A percentile compares a stretch with the other conserved stretches of the same genome.
phyloP scores from a whole-genome alignment of 2,113 vertebrate species.

The Manacus vitellinus region DNA sequence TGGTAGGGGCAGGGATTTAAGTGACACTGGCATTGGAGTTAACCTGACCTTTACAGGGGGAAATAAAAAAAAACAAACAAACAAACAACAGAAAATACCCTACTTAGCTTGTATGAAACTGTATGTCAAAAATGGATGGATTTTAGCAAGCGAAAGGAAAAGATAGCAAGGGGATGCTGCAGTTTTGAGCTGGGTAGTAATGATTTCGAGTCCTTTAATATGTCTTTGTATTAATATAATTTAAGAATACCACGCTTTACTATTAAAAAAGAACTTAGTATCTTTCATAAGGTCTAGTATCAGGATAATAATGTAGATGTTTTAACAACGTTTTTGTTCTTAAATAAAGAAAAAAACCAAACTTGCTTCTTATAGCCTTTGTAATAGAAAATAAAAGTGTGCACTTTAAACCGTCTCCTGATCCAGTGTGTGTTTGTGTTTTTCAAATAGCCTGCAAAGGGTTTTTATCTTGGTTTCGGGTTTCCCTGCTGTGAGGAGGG shows the following conservation, averaged over 20 bases:
- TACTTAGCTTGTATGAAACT: constrained; percentile 39
- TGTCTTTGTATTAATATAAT: constrained; percentile 80
- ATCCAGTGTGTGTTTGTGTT: neutral
- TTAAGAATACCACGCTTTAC: constrained; percentile 86
- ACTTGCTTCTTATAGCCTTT: constrained; percentile 79
- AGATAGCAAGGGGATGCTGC: constrained; percentile 59
- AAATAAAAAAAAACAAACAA: neutral
- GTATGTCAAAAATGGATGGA: constrained; percentile 28
- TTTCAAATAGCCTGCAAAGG: neutral
- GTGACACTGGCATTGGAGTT: neutral
- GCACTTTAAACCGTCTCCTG: constrained; percentile 71
- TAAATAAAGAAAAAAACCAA: constrained; percentile 72
- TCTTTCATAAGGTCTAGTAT: constrained; percentile 81
- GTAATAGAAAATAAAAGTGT: constrained; percentile 79
- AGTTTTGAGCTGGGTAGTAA: constrained; percentile 73
- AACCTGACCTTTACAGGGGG: neutral
- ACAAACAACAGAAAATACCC: neutral
- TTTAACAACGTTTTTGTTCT: constrained; percentile 81
- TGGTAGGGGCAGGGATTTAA: neutral
- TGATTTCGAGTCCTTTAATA: constrained; percentile 76
- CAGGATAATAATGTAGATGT: constrained; percentile 83
- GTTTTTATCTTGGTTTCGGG: neutral
- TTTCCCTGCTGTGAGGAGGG: neutral
- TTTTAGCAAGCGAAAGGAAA: neutral
- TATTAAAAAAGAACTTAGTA: constrained; percentile 78